A percentile compares a stretch with the other conserved stretches of the same genome.
These are phyloP conservation scores for Oceanodroma tethys DNA, from an alignment of 2,113 vertebrate species.

Conservation along the genomic window DNA sequence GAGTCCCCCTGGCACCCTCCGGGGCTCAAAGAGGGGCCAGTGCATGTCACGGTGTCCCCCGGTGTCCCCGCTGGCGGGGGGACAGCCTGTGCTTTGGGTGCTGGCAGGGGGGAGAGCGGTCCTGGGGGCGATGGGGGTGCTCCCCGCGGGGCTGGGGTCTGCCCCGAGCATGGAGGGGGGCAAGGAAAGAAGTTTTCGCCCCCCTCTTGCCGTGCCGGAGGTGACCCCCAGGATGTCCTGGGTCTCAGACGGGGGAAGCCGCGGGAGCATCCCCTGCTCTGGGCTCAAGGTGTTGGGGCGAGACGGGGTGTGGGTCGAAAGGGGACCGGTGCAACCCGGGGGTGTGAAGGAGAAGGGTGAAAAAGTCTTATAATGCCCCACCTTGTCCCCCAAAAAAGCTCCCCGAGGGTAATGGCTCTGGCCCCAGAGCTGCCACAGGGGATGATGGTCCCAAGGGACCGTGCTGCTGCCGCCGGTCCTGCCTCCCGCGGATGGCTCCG, in stretches of 20 bases:
- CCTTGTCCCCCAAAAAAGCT: not conserved
- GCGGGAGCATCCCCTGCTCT: not conserved
- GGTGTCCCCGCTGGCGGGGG: not conserved
- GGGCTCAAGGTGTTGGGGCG: not conserved
- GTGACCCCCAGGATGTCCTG: not conserved
- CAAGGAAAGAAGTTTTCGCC: not conserved
- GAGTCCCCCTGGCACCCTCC: not conserved
- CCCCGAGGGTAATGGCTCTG: accelerated
- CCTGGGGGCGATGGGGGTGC: not conserved
- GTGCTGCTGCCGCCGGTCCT: accelerated
- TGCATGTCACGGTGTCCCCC: not conserved
- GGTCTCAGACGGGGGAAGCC: not conserved
- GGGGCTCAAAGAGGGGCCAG: not conserved
- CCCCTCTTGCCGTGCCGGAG: not conserved
- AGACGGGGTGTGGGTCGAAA: not conserved
- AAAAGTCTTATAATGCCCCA: not conserved
- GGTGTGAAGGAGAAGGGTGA: not conserved
- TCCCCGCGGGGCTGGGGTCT: not conserved
- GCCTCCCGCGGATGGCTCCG: accelerated
- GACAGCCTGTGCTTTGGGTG: not conserved
- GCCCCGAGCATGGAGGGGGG: not conserved
- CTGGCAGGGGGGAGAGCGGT: not conserved
- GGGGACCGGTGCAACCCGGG: no score
- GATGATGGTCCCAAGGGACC: not conserved
- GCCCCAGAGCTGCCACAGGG: not conserved